Conservation (phyloP, 2,113 vertebrate species). For the Laticauda colubrina region DNA sequence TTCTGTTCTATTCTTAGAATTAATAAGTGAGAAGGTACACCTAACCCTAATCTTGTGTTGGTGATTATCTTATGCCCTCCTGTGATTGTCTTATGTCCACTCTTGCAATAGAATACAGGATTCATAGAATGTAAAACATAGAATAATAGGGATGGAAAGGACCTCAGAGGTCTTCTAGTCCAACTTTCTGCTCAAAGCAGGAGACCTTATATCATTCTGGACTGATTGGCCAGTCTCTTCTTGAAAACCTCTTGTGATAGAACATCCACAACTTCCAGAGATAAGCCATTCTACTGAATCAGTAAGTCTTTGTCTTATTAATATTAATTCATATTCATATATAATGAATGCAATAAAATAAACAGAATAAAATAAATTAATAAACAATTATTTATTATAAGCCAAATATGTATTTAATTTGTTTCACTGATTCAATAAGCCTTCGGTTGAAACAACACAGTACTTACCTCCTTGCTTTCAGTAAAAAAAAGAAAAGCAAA, state of each 20-base stretch:
- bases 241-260: background rate
- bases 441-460: background rate
- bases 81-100: background rate
- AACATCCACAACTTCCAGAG: background rate
- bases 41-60: background rate
- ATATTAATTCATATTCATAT: background rate
- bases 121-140: background rate
- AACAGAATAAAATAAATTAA: background rate
- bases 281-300: background rate
- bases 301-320: background rate
- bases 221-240: background rate
- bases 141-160: background rate
- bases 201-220: background rate
- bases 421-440: background rate
- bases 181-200: background rate
- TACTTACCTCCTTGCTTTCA: background rate
- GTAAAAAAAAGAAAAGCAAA: background rate
- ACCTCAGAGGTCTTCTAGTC: too few relatives aligned
- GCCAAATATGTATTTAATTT: background rate
- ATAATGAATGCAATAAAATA: background rate
- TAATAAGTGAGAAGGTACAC: background rate
- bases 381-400: background rate
- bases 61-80: background rate
- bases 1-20: background rate
- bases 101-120: background rate